Conservation (phyloP, 2,113 vertebrate genomes). For the Motacilla tschutschensis region DNA sequence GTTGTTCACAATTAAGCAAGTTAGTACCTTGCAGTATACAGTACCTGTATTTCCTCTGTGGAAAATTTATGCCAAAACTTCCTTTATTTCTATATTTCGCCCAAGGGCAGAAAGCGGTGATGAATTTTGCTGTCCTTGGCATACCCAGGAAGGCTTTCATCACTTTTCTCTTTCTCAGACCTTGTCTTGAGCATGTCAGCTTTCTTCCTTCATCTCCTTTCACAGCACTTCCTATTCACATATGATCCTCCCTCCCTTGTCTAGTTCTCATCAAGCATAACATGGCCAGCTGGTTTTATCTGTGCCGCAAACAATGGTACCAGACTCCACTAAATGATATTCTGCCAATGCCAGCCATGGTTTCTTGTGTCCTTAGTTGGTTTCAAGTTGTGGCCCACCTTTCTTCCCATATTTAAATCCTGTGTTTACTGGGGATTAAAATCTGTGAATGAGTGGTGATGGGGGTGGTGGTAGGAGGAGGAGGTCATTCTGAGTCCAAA, state of each 20-base stretch:
- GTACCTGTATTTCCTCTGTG: neutral
- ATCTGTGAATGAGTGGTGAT: constrained; percentile 43
- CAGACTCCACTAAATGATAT: constrained; percentile 19
- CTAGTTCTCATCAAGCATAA: constrained; percentile 68
- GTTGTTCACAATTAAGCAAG: neutral
- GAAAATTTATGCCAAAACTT: neutral
- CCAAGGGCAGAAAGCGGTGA: neutral
- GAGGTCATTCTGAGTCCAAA: constrained; percentile 54
- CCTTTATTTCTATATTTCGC: neutral
- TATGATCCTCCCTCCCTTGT: constrained; percentile 62
- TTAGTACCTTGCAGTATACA: neutral
- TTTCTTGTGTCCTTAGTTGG: constrained; percentile 37
- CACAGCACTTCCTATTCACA: constrained; percentile 57
- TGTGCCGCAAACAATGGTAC: constrained; percentile 50
- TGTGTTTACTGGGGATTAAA: constrained; percentile 58
- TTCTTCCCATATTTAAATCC: constrained; percentile 49
- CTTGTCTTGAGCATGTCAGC: constrained; percentile 48
- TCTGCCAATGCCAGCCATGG: constrained; percentile 3
- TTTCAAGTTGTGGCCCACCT: constrained; percentile 52
- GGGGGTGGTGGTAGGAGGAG: constrained; percentile 38
- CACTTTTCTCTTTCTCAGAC: constrained; percentile 42
- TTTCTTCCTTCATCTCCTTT: constrained; percentile 40
- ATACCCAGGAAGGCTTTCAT: neutral
- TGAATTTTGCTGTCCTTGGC: constrained; percentile 4
- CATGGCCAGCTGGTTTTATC: constrained; percentile 65